Conservation (phyloP, 2,888 invertebrate species). For the Ctena decussata region DNA sequence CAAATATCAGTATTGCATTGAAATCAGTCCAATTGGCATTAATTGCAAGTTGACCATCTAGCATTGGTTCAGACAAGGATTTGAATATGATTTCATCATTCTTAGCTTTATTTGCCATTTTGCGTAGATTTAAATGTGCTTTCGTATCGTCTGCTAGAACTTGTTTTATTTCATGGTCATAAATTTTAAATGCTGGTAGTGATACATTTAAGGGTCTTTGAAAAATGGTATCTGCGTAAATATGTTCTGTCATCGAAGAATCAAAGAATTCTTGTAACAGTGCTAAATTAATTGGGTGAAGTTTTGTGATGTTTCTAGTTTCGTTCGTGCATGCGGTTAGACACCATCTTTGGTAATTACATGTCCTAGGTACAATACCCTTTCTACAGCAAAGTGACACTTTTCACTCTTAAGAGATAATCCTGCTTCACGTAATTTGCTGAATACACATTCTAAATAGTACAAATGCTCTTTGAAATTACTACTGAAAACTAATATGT, state of each 20-base stretch:
- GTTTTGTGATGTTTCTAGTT: constrained; percentile 8
- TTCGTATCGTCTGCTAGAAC: constrained; percentile 21
- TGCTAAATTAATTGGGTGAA: constrained; percentile 41
- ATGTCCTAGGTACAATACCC: constrained; percentile 25
- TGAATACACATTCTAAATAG: constrained; percentile 49
- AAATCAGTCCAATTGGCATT: constrained; percentile 18
- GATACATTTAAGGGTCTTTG: constrained; percentile 21
- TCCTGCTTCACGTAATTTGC: constrained; percentile 43
- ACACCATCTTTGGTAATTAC: constrained; percentile 1
- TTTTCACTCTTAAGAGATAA: constrained; percentile 47
- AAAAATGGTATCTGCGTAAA: constrained; percentile 32
- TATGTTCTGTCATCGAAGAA: constrained; percentile 7
- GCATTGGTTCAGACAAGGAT: constrained; percentile 20
- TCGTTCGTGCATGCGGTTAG: constrained; percentile 17
- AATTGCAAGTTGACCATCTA: constrained; percentile 24
- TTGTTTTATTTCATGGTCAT: constrained; percentile 32
- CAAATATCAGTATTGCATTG: constrained; percentile 12
- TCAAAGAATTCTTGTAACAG: constrained; percentile 44
- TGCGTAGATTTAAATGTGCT: constrained; percentile 27
- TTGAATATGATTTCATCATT: constrained; percentile 24
- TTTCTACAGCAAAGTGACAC: constrained; percentile 63
- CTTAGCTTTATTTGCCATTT: constrained; percentile 27
- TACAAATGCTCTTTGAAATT: constrained; percentile 64
- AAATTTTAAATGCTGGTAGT: constrained; percentile 36
- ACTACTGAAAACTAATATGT: constrained; percentile 61